Evolutionary conservation across 92 coral and sea anemone genomes (phyloP), one percentile per base, ranked within the genome.

Genomic region (Parazoanthus darwini): DNA sequence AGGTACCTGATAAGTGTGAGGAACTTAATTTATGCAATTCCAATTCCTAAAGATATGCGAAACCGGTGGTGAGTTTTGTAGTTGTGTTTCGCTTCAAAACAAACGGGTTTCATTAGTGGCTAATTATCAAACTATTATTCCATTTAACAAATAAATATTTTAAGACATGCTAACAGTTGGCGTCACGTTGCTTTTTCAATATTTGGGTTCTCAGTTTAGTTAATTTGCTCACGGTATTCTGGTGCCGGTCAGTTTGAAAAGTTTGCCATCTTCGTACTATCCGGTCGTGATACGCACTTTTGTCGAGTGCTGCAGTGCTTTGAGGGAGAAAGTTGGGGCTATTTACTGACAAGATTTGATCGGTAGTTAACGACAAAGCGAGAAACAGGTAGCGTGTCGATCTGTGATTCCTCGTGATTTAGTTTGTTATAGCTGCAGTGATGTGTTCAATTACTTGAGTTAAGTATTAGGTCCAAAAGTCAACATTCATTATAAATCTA

Each of bases 131-230:
- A 54, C 82, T 33, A 79, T 79, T 79, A 33, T 79, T 79, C 67
- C 65, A 79, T 79, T 79, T 50, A 13, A 29, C 83, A 35, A 79
- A 79, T 79, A 79, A 79, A 79, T 79, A 79, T 79, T 79, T 79
- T 51, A 79, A 79, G 83, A 79, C 54, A 20, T 56, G 68, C 39
- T 46, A 26, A 54, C 66, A 46, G 38, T 33, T 79, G 48, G 68
- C 83, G 83, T 79, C 70, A 29, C 83, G 83, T 79, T 39, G 51
- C 23, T 63, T 63, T 23, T 76, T 76, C 79, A 76, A 76, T 76
- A 76, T 76, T 39, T 76, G 79, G 2, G 6, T 37, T 39, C 39
- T 22, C 36, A 6, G 51, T 79, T 48, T 22, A 16, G 70, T 14
- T 79, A 51, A 33, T 26, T 79, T 14, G 46, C 44, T 54, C n/a